Evolutionary conservation across 2,888 invertebrate species (phyloP), one percentile per base, ranked within the genome.

Genomic region (Icerya purchasi): DNA sequence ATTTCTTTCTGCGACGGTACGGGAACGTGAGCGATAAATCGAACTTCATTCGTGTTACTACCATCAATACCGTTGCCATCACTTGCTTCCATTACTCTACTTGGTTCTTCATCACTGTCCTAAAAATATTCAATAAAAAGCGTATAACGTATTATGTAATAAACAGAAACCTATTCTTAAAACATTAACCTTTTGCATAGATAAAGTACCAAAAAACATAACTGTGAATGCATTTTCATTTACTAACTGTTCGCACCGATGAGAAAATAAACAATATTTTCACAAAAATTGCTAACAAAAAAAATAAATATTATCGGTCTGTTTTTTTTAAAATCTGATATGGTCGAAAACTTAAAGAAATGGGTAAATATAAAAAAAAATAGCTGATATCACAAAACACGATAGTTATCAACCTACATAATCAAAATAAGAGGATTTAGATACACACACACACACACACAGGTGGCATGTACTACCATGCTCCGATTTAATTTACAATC

Each of bases 1-100:
- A 97, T 84, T 71, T 96, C 92, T 71, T 86, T 84, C 71, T 96
- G 94, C 18, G 89, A 85, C 0, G 96, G 96, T 36, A 97, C 91
- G 5, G 90, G 84, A 54, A 92, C 92, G 70, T 92, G 91, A 21
- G 86, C 83, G 3, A 84, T 84, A 70, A 82, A 85, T 63, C 78
- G 75, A 53, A 78, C 73, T 62, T 74, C 59, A 20, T 59, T 61
- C 66, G 72, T 69, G 69, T 71, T 55, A 71, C 72, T 61, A 22
- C 55, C 61, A 61, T 53, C 58, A 36, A 61, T 63, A 60, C 50
- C 58, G 56, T 63, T 61, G 23, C 63, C 63, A 25, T 60, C 62
- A 21, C 63, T 65, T 19, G 62, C 64, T 24, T n/a, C n/a, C n/a
- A n/a, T n/a, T 22, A 23, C 25, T 55, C 24, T 3, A 24, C n/a